phyloP scores from a whole-genome alignment of 2,888 invertebrate genomes.

The Neelides folsomi region DNA sequence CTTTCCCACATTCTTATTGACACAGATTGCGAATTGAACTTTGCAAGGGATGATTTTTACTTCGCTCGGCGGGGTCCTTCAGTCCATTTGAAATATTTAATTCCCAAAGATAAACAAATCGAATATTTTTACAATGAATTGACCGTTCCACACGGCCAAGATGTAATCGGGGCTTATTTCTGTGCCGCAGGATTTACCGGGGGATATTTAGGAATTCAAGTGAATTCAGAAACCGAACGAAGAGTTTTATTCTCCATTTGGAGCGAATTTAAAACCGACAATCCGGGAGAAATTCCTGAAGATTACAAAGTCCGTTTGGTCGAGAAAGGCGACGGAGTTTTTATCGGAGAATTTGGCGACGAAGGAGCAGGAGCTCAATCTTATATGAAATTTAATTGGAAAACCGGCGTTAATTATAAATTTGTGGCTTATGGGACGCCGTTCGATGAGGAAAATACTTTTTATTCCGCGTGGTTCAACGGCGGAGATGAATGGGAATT shows the following conservation, averaged over 20 bases:
- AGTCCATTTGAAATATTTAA: constrained; percentile 18
- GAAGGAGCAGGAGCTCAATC: constrained; percentile 29
- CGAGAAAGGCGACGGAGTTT: constrained; percentile 17
- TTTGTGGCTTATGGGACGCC: constrained; percentile 19
- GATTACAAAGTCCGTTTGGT: constrained; percentile 22
- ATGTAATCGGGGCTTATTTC: constrained; percentile 24
- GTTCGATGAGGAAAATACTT: constrained; percentile 14
- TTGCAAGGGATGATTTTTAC: constrained; percentile 19
- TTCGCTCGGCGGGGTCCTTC: constrained; percentile 28
- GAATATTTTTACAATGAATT: constrained; percentile 31
- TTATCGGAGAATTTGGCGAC: constrained; percentile 25
- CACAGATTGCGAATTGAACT: constrained; percentile 1
- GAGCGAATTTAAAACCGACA: constrained; percentile 21
- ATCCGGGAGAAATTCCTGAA: constrained; percentile 22
- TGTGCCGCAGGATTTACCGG: constrained; percentile 22
- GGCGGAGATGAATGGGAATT: constrained; percentile 16
- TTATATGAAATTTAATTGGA: constrained; percentile 23
- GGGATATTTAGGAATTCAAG: constrained; percentile 32
- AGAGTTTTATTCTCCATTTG: constrained; percentile 27
- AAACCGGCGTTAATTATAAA: constrained; percentile 18
- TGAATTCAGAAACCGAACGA: constrained; percentile 18
- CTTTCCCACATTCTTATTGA: constrained; percentile 12
- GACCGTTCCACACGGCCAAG: constrained; percentile 18
- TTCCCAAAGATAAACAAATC: not conserved
- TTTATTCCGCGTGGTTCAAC: constrained; percentile 27